Conservation (phyloP, 2,797 vertebrate species). For the Microctenopoma lineatum region DNA sequence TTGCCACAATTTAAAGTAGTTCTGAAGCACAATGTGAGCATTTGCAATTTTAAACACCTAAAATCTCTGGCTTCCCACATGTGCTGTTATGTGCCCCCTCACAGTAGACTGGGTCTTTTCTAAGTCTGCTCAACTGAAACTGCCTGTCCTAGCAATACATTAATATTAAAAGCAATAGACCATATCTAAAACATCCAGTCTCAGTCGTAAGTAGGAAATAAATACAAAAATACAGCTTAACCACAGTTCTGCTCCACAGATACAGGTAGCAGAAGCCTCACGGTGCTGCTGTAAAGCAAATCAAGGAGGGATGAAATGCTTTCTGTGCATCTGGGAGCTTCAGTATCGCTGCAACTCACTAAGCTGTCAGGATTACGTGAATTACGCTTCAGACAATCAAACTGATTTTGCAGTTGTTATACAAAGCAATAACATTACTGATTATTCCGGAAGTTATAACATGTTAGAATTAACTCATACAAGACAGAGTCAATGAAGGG, state of each 20-base stretch:
- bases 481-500: conserved; percentile 3
- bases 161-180: conserved; percentile 41
- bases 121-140: conserved; percentile 36
- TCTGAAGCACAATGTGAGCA: conserved; percentile 24
- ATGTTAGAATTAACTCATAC: conserved; percentile 33
- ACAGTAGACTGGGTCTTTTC: conserved; percentile 9
- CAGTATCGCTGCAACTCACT: conserved; percentile 28
- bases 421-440: conserved; percentile 55
- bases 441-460: conserved; percentile 60
- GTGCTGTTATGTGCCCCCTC: neutral
- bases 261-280: conserved; percentile 22
- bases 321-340: conserved; percentile 25
- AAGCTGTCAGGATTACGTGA: conserved; percentile 29
- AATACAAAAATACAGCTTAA: conserved; percentile 18
- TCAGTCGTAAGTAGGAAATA: conserved; percentile 15
- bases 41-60: conserved; percentile 40
- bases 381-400: conserved; percentile 41
- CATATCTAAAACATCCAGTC: conserved; percentile 26
- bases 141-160: conserved; percentile 24
- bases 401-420: conserved; percentile 30
- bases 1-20: conserved; percentile 27
- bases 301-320: conserved; percentile 20
- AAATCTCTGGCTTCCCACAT: conserved; percentile 22
- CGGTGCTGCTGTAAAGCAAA: conserved; percentile 6
- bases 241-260: conserved; percentile 9